Evolutionary conservation across 1,140 invertebrate genomes (phyloP), one percentile per base, ranked within the genome.

Genomic region (Drosophila fuyamai): DNA sequence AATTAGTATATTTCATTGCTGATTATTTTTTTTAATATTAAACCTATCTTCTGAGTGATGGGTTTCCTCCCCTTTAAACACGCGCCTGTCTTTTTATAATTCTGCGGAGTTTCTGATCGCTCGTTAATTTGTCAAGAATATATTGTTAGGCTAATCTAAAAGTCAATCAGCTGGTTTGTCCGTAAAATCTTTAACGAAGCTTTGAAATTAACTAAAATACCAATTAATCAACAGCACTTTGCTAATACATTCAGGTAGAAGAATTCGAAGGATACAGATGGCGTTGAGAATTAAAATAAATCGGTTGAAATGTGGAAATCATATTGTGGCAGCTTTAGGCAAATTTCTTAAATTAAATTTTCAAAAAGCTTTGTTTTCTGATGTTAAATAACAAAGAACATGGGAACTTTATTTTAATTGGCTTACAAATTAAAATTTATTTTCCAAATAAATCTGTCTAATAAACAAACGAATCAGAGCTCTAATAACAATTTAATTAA

Each of bases 1-100:
- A 76, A 72, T 41, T 63, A 53, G 14, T 56, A 68, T 44, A 62
- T 76, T 60, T 68, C 43, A 46, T 57, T 47, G 23, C 8, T 36
- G 55, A 7, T 14, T 41, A 13, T 56, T 55, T 63, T 35, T n/a
- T n/a, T n/a, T 8, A 53, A 29, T 38, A 35, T 71, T 29, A n/a
- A 36, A 58, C 12, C 29, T 40, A 38, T 16, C n/a, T 14, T 32
- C 29, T 71, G 68, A 73, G 50, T 53, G 68, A 73, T 74, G n/a
- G 61, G 43, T 35, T 44, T 3, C 47, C 14, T 27, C 16, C 46
- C 16, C 29, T 12, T 29, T 16, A 2, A 41, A 53, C 72, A 75
- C 46, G 35, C 51, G 51, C n/a, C 48, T 32, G 35, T 62, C 58
- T 40, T 18, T 47, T 53, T 18, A 70, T 47, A 50, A 43, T 12